A percentile compares a stretch with the other conserved stretches of the same genome.
These are phyloP conservation scores for Phalacrocorax brasilianus DNA, from an alignment of 2,113 vertebrate genomes.

Conservation along the genomic window DNA sequence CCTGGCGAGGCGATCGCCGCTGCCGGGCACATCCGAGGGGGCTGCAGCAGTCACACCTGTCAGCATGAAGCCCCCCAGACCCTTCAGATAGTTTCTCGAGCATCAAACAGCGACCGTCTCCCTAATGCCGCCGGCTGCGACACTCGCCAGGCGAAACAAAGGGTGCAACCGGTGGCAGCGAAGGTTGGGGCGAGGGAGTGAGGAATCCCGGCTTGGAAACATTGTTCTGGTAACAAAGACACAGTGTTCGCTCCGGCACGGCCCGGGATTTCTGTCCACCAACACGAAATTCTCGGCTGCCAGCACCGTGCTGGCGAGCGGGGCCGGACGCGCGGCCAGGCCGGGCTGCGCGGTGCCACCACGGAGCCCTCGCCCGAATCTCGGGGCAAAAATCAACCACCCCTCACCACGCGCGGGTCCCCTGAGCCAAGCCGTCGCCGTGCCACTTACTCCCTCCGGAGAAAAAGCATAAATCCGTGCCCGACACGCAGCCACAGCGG, in stretches of 20 bases:
- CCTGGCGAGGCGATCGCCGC: neutral
- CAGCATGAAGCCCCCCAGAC: too few relatives aligned
- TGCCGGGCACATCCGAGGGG: neutral
- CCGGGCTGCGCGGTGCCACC: neutral
- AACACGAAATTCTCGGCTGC: neutral
- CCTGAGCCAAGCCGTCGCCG: neutral
- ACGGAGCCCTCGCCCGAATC: neutral
- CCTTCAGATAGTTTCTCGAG: neutral
- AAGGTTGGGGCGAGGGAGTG: neutral
- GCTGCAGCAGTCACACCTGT: neutral
- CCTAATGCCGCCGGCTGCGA: neutral
- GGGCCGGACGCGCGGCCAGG: rapidly evolving
- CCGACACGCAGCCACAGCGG: neutral
- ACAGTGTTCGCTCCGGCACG: neutral
- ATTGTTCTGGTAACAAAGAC: conserved; percentile 4
- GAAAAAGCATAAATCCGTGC: neutral
- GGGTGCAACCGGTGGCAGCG: neutral
- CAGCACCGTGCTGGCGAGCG: neutral
- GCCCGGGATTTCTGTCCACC: neutral
- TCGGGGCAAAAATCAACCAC: neutral
- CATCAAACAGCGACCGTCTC: neutral
- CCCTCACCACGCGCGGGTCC: rapidly evolving
- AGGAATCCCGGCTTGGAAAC: conserved; percentile 21
- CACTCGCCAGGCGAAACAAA: neutral
- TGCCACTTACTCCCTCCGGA: too few relatives aligned